A percentile compares a stretch with the other conserved stretches of the same genome.
Conservation (phyloP, 1,140 invertebrate species). For the Zaprionus africanus region DNA sequence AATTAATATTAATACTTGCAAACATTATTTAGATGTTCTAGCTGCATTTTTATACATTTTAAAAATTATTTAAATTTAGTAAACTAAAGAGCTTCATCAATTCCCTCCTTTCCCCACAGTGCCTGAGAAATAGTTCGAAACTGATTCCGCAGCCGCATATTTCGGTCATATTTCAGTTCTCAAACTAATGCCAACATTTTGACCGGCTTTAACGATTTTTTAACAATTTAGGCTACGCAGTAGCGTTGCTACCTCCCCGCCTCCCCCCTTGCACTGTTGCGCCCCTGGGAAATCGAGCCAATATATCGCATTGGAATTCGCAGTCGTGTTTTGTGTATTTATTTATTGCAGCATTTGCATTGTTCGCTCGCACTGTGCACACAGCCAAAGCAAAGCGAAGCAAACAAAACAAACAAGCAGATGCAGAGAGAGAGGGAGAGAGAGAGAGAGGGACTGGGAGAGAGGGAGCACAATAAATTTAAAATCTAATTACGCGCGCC, state of each 20-base stretch:
- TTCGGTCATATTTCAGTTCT: constrained; percentile 2
- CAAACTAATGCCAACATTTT: background rate
- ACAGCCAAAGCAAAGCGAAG: constrained; percentile 65
- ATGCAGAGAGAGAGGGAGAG: background rate
- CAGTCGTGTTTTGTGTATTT: constrained; percentile 76
- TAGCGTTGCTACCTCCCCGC: background rate
- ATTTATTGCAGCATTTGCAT: constrained; percentile 78
- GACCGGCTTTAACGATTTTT: constrained; percentile 8
- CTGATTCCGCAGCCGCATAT: background rate
- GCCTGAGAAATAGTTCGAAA: background rate
- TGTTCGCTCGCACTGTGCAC: constrained; percentile 60
- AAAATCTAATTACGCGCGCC: constrained; percentile 83
- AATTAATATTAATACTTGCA: background rate
- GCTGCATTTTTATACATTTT: background rate
- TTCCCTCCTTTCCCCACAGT: background rate
- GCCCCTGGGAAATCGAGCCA: constrained; percentile 22
- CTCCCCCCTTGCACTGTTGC: background rate
- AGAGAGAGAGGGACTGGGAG: constrained; percentile 37
- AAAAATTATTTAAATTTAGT: background rate
- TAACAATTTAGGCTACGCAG: background rate
- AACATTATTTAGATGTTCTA: background rate
- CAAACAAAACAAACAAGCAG: constrained; percentile 14
- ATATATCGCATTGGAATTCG: constrained; percentile 66
- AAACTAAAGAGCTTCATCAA: background rate
- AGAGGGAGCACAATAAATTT: constrained; percentile 69